Conservation (phyloP, 2,888 invertebrate genomes). For the Drosophila recens region DNA sequence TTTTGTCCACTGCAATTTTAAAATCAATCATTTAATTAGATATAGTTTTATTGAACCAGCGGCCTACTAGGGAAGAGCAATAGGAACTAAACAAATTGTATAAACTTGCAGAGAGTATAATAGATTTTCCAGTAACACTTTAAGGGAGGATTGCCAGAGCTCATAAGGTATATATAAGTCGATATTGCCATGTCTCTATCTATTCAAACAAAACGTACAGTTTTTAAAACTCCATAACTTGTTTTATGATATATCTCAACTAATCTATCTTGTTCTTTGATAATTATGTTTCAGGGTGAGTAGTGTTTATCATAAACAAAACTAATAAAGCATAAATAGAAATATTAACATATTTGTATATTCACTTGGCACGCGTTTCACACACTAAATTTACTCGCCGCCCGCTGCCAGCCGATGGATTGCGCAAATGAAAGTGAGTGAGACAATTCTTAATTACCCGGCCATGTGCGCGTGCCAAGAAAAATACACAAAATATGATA, state of each 20-base stretch:
- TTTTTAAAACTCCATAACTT: too few relatives aligned
- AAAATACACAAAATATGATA: conserved; percentile 66
- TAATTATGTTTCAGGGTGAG: neutral
- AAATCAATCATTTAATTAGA: neutral
- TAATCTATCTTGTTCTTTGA: neutral
- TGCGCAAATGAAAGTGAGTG: conserved; percentile 51
- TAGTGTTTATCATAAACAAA: conserved; percentile 4
- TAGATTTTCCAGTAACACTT: too few relatives aligned
- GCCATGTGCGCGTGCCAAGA: conserved; percentile 66
- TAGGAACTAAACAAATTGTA: neutral
- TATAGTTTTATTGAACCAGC: neutral
- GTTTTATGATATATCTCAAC: too few relatives aligned
- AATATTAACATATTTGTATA: conserved; percentile 17
- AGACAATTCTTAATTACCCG: conserved; percentile 61
- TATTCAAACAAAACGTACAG: too few relatives aligned
- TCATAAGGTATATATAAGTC: too few relatives aligned
- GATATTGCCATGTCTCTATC: too few relatives aligned
- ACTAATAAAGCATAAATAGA: conserved; percentile 8
- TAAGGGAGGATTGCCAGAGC: too few relatives aligned
- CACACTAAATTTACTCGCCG: neutral
- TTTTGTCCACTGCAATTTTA: conserved; percentile 90
- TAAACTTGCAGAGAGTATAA: neutral
- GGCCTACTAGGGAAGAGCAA: neutral
- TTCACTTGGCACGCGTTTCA: conserved; percentile 49
- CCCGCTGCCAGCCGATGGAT: conserved; percentile 9